Evolutionary conservation across 2,888 invertebrate genomes (phyloP).

Genomic region (Leucoma salicis): DNA sequence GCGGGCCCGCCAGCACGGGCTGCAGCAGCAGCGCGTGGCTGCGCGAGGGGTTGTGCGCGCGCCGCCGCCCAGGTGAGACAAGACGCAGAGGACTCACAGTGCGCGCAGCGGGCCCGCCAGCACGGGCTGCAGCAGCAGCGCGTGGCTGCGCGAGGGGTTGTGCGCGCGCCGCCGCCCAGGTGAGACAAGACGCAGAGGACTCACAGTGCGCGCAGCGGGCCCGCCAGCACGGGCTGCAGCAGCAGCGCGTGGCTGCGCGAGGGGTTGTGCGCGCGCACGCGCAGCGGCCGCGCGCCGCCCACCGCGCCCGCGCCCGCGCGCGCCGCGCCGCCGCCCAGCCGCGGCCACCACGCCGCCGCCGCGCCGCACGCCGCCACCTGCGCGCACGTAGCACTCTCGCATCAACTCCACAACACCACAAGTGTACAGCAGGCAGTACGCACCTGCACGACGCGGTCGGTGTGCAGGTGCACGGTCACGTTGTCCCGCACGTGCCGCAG

Average conservation of each 20-base stretch:
- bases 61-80: too few species aligned
- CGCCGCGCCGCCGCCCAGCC: constrained; percentile 15
- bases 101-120: too few species aligned
- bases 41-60: too few species aligned
- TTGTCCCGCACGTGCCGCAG: constrained; percentile 70
- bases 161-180: too few species aligned
- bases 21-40: too few species aligned
- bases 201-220: constrained; percentile 17
- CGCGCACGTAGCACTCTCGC: too few species aligned
- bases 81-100: too few species aligned
- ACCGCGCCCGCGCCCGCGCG: constrained; percentile 35
- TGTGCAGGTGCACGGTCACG: constrained; percentile 88
- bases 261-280: constrained; percentile 88
- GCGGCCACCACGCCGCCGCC: constrained; percentile 38
- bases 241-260: constrained; percentile 84
- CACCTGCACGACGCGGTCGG: constrained; percentile 78
- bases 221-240: constrained; percentile 78
- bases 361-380: constrained; percentile 36
- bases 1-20: too few species aligned
- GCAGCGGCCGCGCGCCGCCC: constrained; percentile 81
- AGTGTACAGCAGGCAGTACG: neutral
- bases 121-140: too few species aligned
- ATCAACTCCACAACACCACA: too few species aligned
- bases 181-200: too few species aligned
- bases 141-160: too few species aligned